These are phyloP conservation scores for Trichomalopsis sarcophagae DNA, from an alignment of 1,140 invertebrate species.

Conservation along the genomic window DNA sequence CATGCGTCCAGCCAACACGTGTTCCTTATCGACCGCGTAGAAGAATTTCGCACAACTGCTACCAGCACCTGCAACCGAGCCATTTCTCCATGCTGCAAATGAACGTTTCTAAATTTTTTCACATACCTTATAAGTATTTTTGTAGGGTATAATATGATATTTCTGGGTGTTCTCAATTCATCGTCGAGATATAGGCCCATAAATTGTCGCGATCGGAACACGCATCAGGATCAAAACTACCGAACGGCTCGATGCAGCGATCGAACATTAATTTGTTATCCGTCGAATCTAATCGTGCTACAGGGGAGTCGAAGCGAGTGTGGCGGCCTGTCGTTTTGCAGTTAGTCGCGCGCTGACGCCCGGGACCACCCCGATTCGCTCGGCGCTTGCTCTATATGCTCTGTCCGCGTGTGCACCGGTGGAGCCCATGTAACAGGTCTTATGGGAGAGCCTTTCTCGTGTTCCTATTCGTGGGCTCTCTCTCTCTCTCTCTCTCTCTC, in stretches of 20 bases:
- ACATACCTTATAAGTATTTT: not conserved
- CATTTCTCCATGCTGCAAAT: not conserved
- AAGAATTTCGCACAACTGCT: not conserved
- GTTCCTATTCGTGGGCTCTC: constrained; percentile 3
- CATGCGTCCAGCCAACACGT: constrained; percentile 17
- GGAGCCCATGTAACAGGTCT: constrained; percentile 26
- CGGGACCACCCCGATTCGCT: constrained; percentile 64
- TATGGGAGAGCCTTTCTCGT: constrained; percentile 34
- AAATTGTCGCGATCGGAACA: too few relatives aligned
- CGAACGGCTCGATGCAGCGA: constrained; percentile 39
- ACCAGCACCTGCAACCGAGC: too few relatives aligned
- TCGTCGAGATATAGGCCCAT: not conserved
- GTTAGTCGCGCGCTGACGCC: constrained; percentile 62
- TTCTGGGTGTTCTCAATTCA: not conserved
- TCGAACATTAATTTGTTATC: constrained; percentile 65
- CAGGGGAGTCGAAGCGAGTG: constrained; percentile 61
- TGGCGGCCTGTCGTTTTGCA: constrained; percentile 68
- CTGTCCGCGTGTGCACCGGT: not conserved
- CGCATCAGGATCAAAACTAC: not conserved
- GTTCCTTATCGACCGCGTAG: constrained; percentile 46
- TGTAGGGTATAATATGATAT: not conserved
- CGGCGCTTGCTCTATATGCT: constrained; percentile 42
- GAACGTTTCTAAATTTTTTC: not conserved
- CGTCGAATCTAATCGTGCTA: constrained; percentile 61
- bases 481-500: not conserved